Evolutionary conservation across 2,797 vertebrate species (phyloP), one percentile per base, ranked within the genome.

Genomic region (Enteromius trimaculatus): DNA sequence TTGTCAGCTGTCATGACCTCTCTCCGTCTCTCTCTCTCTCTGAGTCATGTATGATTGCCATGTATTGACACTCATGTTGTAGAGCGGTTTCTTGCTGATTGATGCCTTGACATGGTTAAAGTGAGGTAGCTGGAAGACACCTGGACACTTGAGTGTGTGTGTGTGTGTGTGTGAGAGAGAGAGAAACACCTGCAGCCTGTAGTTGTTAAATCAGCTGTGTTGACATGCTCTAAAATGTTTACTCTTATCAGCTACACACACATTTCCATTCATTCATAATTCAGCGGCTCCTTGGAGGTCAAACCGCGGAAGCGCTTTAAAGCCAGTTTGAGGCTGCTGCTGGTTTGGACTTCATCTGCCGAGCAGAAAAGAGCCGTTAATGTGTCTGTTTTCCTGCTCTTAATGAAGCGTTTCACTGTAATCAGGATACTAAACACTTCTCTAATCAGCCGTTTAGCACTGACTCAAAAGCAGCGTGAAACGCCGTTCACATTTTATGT

Each of bases 191-290:
- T 74, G 47, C 49, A 34, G 71, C 29, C 10, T 53, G 47, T 53
- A 74, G 47, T 74, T 6, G 10, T 51, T 74, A 53, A 53, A 74
- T 74, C 71, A 74, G 49, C 47, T 74, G 71, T 74, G 19, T 29
- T 74, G 72, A 76, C 72, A 76, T 58, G 72, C 51, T 58, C 13
- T 58, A 58, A 53, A 53, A 34, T 76, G 31, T 58, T 76, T 76
- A 55, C 72, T 58, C 72, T 76, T 76, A 76, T 76, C 72, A 58
- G 71, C 47, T 74, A 53, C 29, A 74, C 71, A 34, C 71, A 74
- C 71, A 74, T 74, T 74, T 74, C 19, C 29, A 53, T 74, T 53
- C 71, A 53, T 74, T 74, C 47, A 74, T 74, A 74, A 74, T 53
- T 74, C 71, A n/a, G 29, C 13, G 71, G 2, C 70, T 53, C 29